Conservation (phyloP, 2,113 vertebrate species). For the Xiphophorus couchianus region DNA sequence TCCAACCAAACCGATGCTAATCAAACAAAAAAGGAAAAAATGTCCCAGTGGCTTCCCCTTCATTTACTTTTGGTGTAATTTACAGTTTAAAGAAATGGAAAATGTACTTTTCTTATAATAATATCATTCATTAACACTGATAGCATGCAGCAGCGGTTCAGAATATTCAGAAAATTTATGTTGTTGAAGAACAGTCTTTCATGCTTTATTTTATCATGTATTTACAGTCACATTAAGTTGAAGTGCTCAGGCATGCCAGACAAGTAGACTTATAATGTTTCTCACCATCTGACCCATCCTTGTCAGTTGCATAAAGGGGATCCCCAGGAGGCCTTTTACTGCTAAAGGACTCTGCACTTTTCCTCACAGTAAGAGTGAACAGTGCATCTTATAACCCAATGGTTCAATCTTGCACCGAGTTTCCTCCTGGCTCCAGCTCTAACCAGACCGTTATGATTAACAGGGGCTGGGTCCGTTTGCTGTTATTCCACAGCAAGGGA, state of each 20-base stretch:
- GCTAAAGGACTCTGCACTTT: conserved; percentile 21
- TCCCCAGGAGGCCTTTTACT: conserved; percentile 64
- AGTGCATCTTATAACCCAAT: conserved; percentile 44
- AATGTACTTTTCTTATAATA: neutral
- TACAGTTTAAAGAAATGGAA: neutral
- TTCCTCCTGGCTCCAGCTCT: conserved; percentile 54
- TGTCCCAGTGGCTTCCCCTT: neutral
- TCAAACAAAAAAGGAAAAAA: neutral
- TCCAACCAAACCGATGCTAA: neutral
- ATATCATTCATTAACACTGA: neutral
- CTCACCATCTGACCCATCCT: conserved; percentile 29
- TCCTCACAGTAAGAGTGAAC: conserved; percentile 15
- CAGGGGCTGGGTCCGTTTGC: conserved; percentile 46
- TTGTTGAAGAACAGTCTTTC: neutral
- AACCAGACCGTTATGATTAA: conserved; percentile 60
- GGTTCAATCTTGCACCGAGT: conserved; percentile 55
- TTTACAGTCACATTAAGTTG: conserved; percentile 48
- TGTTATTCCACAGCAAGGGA: conserved; percentile 28
- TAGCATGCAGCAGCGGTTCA: neutral
- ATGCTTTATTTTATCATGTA: neutral
- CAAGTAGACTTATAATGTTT: conserved; percentile 27
- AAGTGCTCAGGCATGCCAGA: conserved; percentile 36
- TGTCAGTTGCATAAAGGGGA: conserved; percentile 46
- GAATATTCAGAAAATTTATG: neutral
- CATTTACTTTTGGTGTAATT: neutral